Conservation (phyloP, 2,113 vertebrate species). For the Emberiza fucata region DNA sequence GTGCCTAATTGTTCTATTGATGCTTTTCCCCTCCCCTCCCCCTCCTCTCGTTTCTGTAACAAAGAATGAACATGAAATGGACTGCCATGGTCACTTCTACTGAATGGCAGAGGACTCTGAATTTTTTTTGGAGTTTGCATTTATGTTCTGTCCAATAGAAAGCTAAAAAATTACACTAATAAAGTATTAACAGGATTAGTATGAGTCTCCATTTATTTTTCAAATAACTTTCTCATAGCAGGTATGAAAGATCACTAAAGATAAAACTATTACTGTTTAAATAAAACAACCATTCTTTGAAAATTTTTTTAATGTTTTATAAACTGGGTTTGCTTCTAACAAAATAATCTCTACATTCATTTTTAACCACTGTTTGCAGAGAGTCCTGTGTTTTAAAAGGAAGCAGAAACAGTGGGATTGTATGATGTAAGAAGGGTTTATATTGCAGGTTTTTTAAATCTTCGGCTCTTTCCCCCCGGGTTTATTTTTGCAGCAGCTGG, state of each 20-base stretch:
- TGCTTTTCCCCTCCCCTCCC: constrained; percentile 77
- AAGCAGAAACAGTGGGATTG: background rate
- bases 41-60: constrained; percentile 32
- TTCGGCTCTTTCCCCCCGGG: background rate
- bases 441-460: background rate
- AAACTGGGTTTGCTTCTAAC: background rate
- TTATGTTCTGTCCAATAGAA: constrained; percentile 89
- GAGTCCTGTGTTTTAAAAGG: background rate
- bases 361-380: background rate
- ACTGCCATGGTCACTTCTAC: constrained; percentile 86
- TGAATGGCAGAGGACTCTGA: constrained; percentile 81
- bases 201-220: constrained; percentile 27
- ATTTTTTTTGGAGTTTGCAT: constrained; percentile 83
- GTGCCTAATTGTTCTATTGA: constrained; percentile 94
- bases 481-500: constrained; percentile 49
- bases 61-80: constrained; percentile 76
- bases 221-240: background rate
- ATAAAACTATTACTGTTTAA: background rate
- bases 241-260: rapidly evolving
- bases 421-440: background rate
- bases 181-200: constrained; percentile 89
- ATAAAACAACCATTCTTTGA: background rate
- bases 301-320: background rate
- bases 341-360: background rate
- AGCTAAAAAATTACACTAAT: constrained; percentile 92